Evolutionary conservation across 2,888 invertebrate species (phyloP).

Genomic region (Chrysopilus asiliformis): DNA sequence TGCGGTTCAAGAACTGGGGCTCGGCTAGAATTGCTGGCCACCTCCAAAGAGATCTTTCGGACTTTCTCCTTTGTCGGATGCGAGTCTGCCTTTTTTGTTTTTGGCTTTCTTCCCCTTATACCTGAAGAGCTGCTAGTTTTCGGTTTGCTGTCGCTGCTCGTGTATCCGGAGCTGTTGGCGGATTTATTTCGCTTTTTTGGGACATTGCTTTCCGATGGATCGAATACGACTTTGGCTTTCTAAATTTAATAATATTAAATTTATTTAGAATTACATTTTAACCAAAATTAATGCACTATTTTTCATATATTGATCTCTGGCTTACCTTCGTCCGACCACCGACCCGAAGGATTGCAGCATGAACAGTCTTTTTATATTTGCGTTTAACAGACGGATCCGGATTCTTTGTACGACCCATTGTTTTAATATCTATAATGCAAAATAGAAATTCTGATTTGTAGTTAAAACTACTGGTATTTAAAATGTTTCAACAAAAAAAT

Average conservation of each 20-base stretch:
- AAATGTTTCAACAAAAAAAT: too few species aligned
- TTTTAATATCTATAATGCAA: too few species aligned
- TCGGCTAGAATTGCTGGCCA: neutral
- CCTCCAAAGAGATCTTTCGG: too few species aligned
- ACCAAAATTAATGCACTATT: neutral
- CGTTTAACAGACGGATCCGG: too few species aligned
- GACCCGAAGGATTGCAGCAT: too few species aligned
- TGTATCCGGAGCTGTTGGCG: constrained; percentile 10
- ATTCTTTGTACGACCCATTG: too few species aligned
- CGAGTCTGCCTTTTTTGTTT: neutral
- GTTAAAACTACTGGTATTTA: too few species aligned
- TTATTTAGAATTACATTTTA: constrained; percentile 1
- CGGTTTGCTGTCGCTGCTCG: neutral
- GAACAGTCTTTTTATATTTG: too few species aligned
- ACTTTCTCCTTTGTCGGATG: too few species aligned
- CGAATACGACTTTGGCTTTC: constrained; percentile 75
- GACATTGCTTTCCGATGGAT: constrained; percentile 70
- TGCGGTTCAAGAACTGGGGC: too few species aligned
- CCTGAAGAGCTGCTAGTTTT: constrained; percentile 1
- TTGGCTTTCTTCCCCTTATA: neutral
- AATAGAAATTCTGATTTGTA: too few species aligned
- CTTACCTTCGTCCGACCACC: constrained; percentile 6
- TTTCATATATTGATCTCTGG: neutral
- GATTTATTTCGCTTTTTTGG: constrained; percentile 35
- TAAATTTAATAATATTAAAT: constrained; percentile 21